Evolutionary conservation across 2,888 invertebrate genomes (phyloP).

Genomic region (Drosophila suboccidentalis): DNA sequence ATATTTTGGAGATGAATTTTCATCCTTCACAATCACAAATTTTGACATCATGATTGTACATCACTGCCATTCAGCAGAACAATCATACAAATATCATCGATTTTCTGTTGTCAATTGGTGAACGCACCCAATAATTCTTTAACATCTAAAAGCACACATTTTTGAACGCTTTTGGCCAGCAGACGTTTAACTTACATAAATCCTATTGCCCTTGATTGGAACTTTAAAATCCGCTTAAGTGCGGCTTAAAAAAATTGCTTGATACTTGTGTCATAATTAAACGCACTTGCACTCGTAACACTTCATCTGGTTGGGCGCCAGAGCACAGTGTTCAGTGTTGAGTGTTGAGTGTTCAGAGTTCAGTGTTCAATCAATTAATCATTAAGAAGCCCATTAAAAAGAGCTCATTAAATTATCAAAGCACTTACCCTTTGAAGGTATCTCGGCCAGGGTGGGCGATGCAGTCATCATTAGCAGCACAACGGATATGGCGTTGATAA

Average conservation of each 20-base stretch:
- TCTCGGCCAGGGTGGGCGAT: constrained; percentile 78
- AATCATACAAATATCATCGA: too few relatives aligned
- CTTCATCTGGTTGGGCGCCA: constrained; percentile 7
- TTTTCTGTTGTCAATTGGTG: too few relatives aligned
- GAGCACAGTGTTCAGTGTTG: not conserved
- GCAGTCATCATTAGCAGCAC: constrained; percentile 75
- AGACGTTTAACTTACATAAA: not conserved
- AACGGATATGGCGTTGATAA: constrained; percentile 52
- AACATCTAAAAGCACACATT: too few relatives aligned
- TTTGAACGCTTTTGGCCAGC: too few relatives aligned
- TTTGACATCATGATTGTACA: too few relatives aligned
- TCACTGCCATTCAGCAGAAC: too few relatives aligned
- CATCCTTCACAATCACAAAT: too few relatives aligned
- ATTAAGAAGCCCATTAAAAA: constrained; percentile 57
- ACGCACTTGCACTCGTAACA: constrained; percentile 29
- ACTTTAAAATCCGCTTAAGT: constrained; percentile 15
- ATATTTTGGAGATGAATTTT: too few relatives aligned
- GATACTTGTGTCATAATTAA: constrained; percentile 27
- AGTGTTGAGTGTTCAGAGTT: not conserved
- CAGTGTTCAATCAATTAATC: constrained; percentile 47
- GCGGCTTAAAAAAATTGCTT: constrained; percentile 4
- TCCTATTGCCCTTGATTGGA: not conserved
- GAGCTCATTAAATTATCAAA: constrained; percentile 76
- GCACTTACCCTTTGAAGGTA: constrained; percentile 84
- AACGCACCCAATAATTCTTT: too few relatives aligned